These are phyloP conservation scores for Periparus ater DNA, from an alignment of 2,797 vertebrate genomes.

Conservation along the genomic window DNA sequence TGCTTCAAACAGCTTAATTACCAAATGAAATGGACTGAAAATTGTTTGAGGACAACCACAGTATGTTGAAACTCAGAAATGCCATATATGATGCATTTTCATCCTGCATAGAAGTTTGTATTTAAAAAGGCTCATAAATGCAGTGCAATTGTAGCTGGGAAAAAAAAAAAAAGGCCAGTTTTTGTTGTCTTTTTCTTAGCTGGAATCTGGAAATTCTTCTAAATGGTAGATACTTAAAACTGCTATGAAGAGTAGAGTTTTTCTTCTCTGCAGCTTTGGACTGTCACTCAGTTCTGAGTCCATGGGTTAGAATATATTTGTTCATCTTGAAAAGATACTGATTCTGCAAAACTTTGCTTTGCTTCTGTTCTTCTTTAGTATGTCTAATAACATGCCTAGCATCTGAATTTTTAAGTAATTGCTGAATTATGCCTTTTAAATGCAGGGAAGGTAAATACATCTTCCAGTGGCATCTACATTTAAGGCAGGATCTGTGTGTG, in stretches of 20 bases:
- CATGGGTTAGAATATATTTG: background rate
- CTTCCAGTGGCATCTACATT: background rate
- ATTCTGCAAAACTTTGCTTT: background rate
- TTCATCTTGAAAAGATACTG: background rate
- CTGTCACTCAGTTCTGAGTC: background rate
- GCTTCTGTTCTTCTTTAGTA: background rate
- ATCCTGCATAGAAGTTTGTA: background rate
- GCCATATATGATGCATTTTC: background rate
- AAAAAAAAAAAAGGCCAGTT: accelerated
- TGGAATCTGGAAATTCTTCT: background rate
- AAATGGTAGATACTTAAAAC: background rate
- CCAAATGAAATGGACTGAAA: background rate
- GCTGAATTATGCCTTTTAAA: background rate
- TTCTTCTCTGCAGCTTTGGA: background rate
- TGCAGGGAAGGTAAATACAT: background rate
- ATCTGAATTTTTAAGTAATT: background rate
- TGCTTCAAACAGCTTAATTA: background rate
- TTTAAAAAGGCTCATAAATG: background rate
- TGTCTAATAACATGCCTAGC: background rate
- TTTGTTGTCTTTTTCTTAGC: background rate
- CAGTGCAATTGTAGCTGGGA: background rate
- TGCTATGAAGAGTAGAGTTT: background rate
- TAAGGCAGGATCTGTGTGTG: background rate
- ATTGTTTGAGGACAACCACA: background rate
- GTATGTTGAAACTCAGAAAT: background rate